Evolutionary conservation across 2,797 vertebrate genomes (phyloP), one percentile per base, ranked within the genome.

Genomic region (Paedocypris micromegethes): DNA sequence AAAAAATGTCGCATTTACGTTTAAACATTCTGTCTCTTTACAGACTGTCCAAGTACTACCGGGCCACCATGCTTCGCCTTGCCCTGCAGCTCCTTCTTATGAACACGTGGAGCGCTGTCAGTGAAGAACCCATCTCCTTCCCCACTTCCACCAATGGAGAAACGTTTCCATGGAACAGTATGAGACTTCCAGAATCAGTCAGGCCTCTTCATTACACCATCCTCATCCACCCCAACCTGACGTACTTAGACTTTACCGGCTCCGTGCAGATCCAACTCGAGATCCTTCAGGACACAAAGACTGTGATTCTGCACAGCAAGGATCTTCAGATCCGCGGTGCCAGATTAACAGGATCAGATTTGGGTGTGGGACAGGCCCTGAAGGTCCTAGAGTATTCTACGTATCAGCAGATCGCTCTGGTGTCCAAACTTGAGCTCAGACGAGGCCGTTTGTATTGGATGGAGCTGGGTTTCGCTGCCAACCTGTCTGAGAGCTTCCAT

Each of bases 181-280:
- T 92, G 78, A 85, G 94, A 58, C 93, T 98, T 41, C 93, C 93
- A 1, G 70, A 74, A 75, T 72, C 83, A 0, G 23, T 94, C 5
- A 39, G 68, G 3, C 94, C 93, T 0, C 5, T 90, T 63, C 92
- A 89, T 75, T 97, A 97, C 5, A 79, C 89, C 52, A 89, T 98
- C 41, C 82, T 82, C 73, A 77, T 98, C 74, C 94, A 97, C 3
- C 93, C 92, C 46, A 94, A 97, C 83, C 86, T 97, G 71, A 94
- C 90, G 77, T 89, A 84, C 6, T 77, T 91, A 3, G 82, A 88
- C 69, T 94, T 96, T 67, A 72, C 68, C 0, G 94, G 93, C 2
- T 76, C 82, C 0, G 84, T 85, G 0, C 84, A 85, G n/a, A 87
- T 96, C 54, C 81, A 86, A 74, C 75, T 97, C 49, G 81, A 79